A percentile compares a stretch with the other conserved stretches of the same genome.
Conservation (phyloP, 2,888 invertebrate species). For the Dolichomitus sp. region DNA sequence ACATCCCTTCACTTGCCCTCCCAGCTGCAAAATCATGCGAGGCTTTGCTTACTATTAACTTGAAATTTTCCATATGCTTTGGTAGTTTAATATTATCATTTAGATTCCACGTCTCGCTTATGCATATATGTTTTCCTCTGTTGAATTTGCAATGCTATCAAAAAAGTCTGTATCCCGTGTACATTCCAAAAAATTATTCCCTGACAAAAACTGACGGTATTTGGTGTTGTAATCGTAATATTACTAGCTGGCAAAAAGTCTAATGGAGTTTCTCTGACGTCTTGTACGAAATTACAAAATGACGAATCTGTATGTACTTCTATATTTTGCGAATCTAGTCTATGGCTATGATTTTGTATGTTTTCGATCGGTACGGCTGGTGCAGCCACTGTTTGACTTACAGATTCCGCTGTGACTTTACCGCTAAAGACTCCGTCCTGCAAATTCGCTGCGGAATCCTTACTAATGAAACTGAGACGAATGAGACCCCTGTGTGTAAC, state of each 20-base stretch:
- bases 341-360: too few relatives aligned
- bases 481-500: neutral
- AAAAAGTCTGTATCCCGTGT: constrained; percentile 31
- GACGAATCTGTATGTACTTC: too few relatives aligned
- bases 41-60: constrained; percentile 11
- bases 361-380: too few relatives aligned
- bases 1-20: constrained; percentile 22
- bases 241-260: neutral
- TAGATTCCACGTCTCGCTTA: constrained; percentile 20
- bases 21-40: constrained; percentile 4
- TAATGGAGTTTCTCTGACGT: neutral
- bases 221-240: neutral
- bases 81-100: constrained; percentile 4
- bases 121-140: neutral
- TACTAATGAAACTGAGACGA: neutral
- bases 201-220: neutral
- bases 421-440: neutral
- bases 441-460: neutral
- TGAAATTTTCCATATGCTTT: neutral
- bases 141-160: neutral
- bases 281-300: too few relatives aligned
- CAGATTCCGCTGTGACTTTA: too few relatives aligned
- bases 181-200: constrained; percentile 40
- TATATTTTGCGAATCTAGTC: too few relatives aligned
- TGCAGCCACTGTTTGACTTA: too few relatives aligned